A percentile compares a stretch with the other conserved stretches of the same genome.
phyloP scores from a whole-genome alignment of 2,888 invertebrate species.

The Dasysyrphus tricinctus region DNA sequence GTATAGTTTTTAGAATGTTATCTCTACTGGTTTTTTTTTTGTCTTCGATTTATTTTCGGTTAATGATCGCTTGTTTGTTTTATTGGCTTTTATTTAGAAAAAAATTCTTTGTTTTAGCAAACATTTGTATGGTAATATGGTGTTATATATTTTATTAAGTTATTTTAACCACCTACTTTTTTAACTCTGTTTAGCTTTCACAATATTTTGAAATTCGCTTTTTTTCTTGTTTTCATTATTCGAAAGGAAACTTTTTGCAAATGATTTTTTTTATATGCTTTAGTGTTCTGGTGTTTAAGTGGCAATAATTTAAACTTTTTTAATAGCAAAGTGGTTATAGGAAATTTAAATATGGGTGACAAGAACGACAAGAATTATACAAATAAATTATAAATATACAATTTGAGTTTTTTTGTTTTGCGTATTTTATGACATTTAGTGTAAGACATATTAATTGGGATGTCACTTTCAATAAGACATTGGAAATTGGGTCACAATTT shows the following conservation, averaged over 20 bases:
- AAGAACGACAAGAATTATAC: background rate
- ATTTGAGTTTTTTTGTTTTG: background rate
- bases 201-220: constrained; percentile 5
- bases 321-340: constrained; percentile 3
- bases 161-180: background rate
- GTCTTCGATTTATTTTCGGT: background rate
- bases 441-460: background rate
- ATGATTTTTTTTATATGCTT: background rate
- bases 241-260: constrained; percentile 5
- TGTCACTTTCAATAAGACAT: background rate
- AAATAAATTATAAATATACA: background rate
- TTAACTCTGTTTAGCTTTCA: constrained; percentile 17
- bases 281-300: background rate
- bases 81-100: background rate
- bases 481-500: background rate
- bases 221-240: background rate
- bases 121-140: background rate
- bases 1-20: background rate
- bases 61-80: background rate
- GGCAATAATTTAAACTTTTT: constrained; percentile 20
- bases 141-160: background rate
- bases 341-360: constrained; percentile 8
- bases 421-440: background rate
- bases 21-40: too few relatives aligned
- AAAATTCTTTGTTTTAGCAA: background rate